Evolutionary conservation across 1,140 invertebrate genomes (phyloP).

Genomic region (Scaptomyza graminum): DNA sequence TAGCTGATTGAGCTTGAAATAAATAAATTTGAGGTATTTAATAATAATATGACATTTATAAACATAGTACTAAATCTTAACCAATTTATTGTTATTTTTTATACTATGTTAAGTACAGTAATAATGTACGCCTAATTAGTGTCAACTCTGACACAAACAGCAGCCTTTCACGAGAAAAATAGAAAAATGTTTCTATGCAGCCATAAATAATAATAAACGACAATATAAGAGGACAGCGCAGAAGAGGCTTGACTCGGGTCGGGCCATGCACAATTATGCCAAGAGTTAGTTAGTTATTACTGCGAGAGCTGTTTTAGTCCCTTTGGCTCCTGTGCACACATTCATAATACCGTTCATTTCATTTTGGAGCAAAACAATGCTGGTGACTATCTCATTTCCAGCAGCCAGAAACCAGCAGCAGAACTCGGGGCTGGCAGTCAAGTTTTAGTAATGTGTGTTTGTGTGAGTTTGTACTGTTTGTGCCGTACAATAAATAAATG

Average conservation of each 20-base stretch:
- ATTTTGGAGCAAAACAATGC: constrained; percentile 66
- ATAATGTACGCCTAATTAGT: constrained; percentile 26
- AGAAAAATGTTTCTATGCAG: constrained; percentile 18
- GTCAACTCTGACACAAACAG: constrained; percentile 19
- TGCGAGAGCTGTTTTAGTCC: constrained; percentile 15
- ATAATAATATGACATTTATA: not conserved
- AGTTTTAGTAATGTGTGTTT: constrained; percentile 48
- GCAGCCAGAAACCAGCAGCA: constrained; percentile 30
- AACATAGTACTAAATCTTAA: not conserved
- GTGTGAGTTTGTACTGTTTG: constrained; percentile 3
- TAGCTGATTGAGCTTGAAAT: not conserved
- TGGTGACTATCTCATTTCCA: constrained; percentile 73
- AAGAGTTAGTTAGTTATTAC: constrained; percentile 69
- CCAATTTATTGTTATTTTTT: not conserved
- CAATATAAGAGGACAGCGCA: constrained; percentile 17
- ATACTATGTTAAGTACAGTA: not conserved
- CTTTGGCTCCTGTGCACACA: constrained; percentile 25
- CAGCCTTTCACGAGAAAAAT: constrained; percentile 2
- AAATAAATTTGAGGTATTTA: not conserved
- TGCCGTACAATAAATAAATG: constrained; percentile 74
- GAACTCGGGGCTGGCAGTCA: constrained; percentile 3
- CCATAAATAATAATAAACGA: constrained; percentile 68
- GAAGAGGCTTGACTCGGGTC: constrained; percentile 3
- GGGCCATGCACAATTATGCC: constrained; percentile 44
- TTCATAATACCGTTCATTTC: constrained; percentile 70